These are phyloP conservation scores for Alexandromys oeconomus DNA, from an alignment of 2,797 vertebrate species.

Conservation along the genomic window DNA sequence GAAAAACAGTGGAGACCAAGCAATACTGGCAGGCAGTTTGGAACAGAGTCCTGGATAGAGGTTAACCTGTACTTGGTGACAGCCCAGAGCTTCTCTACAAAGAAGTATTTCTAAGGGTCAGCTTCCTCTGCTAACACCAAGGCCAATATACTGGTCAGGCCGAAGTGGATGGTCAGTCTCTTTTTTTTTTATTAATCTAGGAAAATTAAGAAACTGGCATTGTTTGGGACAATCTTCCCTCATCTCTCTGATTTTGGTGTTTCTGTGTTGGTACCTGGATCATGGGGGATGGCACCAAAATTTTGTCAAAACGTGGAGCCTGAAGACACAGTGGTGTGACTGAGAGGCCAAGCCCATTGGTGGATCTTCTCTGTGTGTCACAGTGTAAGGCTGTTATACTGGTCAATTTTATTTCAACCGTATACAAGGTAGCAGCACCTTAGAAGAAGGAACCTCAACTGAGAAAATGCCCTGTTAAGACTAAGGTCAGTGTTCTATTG, in stretches of 20 bases:
- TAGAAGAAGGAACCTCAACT: background rate
- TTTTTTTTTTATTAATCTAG: background rate
- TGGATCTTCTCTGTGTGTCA: background rate
- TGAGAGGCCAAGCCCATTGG: background rate
- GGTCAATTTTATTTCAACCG: background rate
- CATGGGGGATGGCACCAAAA: background rate
- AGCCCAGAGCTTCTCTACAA: background rate
- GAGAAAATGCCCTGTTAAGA: background rate
- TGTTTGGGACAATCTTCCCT: background rate
- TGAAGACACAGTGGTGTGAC: background rate
- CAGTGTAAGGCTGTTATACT: background rate
- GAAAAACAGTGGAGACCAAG: background rate
- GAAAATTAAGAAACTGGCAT: constrained; percentile 13
- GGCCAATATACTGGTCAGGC: background rate
- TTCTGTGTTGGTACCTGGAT: background rate
- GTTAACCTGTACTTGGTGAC: background rate
- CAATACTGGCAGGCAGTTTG: background rate
- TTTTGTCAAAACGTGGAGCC: background rate
- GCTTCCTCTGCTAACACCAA: background rate
- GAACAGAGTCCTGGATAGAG: background rate
- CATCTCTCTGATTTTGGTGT: background rate
- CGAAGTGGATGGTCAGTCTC: background rate
- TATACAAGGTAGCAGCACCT: background rate
- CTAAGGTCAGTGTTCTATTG: background rate
- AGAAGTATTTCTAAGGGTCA: background rate